Conservation (phyloP, 2,113 vertebrate species). For the Porphyrio hochstetteri region DNA sequence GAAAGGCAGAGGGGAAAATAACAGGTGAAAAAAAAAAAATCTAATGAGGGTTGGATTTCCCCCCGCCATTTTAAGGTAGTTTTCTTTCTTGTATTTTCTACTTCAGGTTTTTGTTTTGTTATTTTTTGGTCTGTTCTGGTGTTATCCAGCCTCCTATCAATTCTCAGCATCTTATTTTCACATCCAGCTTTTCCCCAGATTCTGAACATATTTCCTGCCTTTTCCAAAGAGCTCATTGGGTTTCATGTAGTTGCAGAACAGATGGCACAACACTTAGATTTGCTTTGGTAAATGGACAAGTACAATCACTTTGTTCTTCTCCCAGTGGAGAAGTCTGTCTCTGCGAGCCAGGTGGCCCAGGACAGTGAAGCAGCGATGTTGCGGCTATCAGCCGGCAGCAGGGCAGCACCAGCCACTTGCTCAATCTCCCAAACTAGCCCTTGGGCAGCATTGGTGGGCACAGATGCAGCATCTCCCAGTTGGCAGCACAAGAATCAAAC, state of each 20-base stretch:
- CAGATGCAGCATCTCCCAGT: neutral
- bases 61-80: neutral
- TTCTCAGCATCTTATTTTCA: conserved; percentile 16
- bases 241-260: conserved; percentile 4
- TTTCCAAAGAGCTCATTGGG: neutral
- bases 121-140: neutral
- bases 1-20: neutral
- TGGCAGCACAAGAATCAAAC: neutral
- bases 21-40: neutral
- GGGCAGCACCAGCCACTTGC: neutral
- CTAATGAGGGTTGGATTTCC: neutral
- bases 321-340: neutral
- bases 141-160: neutral
- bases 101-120: neutral
- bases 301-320: neutral
- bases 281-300: neutral
- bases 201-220: neutral
- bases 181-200: neutral
- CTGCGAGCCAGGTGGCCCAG: neutral
- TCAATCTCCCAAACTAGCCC: neutral
- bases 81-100: neutral
- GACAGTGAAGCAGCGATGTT: neutral
- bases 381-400: neutral
- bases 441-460: neutral
- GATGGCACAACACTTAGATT: conserved; percentile 8